These are phyloP conservation scores for crab-eating macaque (Macaca fascicularis) DNA, from an alignment of 2,113 vertebrate genomes.

Conservation along the genomic window T2T-MFA8v1.1 NC_088376.1:187873001-187873500, in stretches of 20 bases:
- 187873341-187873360: constrained; percentile 54
- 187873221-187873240: not conserved
- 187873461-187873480: constrained; percentile 69
- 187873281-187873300: not conserved
- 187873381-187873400: constrained; percentile 74
- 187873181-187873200: not conserved
- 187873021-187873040: not conserved
- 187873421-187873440: constrained; percentile 33
- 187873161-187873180: not conserved
- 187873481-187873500: not conserved
- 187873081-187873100: not conserved
- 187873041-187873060: not conserved
- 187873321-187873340: not conserved
- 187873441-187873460: constrained; percentile 17
- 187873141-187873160: not conserved
- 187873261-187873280: not conserved
- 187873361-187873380: constrained; percentile 70
- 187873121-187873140: not conserved
- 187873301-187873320: not conserved
- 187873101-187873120: too few species aligned
- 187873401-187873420: constrained; percentile 58
- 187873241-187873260: constrained; percentile 12
- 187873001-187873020: not conserved
- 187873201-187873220: not conserved
- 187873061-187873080: not conserved